Evolutionary conservation across 2,113 vertebrate species (phyloP), one percentile per base, ranked within the genome.

Genomic region (Cervus canadensis): DNA sequence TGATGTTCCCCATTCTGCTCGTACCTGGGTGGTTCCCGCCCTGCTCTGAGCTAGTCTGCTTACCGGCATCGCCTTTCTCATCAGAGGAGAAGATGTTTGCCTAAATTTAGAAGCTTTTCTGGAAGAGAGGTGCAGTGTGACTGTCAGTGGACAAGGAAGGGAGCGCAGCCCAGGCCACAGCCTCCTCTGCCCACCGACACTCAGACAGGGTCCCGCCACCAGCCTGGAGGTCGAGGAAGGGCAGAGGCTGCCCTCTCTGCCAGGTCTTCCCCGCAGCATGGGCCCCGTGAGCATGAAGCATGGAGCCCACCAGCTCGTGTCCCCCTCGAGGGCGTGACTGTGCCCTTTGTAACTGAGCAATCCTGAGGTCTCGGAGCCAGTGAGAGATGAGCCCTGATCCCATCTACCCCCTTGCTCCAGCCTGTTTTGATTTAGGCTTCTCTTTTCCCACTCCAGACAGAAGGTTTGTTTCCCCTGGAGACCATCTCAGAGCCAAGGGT

Each of bases 61-160:
- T 86, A 45, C 71, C 1, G 21, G 91, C 40, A 82, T 12, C 4
- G 12, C 21, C 60, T 50, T 74, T 57, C 87, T 48, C 43, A 67
- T 79, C 83, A 45, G 48, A 54, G 45, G 23, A 64, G 79, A 78
- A 45, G 54, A 45, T 0, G 0, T 16, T 52, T 2, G 43, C 94
- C 84, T 92, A 95, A 88, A 92, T 48, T 93, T 85, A 96, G 97
- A 83, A 86, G 56, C 84, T 48, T 45, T 98, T 96, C 97, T 97
- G 96, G 95, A 97, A 98, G 95, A 23, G 36, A 92, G 14, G 2
- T 0, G 2, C 43, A 19, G 12, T 2, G 45, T 74, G 97, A 54
- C 76, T 28, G 36, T 45, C 48, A 88, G 62, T 26, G 71, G 67
- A 3, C 0, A 0, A 40, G 5, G 48, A 50, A 19, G 78, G 60